phyloP scores from a whole-genome alignment of 2,113 vertebrate genomes.

The Cercocebus atys region DNA sequence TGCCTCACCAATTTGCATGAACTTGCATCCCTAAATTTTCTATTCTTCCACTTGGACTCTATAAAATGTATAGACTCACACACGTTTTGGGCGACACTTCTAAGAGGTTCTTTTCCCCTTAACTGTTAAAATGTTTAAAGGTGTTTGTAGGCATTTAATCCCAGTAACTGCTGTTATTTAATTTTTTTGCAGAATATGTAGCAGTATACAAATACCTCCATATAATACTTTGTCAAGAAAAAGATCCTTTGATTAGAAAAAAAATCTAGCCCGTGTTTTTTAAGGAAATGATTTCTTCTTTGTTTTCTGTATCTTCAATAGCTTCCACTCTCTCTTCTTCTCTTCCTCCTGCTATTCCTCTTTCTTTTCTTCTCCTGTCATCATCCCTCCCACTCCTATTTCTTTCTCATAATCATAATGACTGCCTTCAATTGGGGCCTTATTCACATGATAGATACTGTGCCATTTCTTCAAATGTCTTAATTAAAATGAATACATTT shows the following conservation, averaged over 20 bases:
- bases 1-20: not conserved
- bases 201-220: not conserved
- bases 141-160: not conserved
- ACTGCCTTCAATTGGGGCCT: not conserved
- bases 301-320: not conserved
- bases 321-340: not conserved
- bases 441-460: not conserved
- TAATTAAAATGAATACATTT: not conserved
- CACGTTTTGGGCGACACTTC: not conserved
- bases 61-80: not conserved
- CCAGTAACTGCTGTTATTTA: not conserved
- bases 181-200: not conserved
- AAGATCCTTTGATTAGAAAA: not conserved
- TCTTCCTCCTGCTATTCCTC: not conserved
- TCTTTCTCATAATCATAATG: not conserved
- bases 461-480: not conserved
- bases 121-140: not conserved
- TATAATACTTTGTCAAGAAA: not conserved
- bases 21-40: slow-evolving; percentile 4
- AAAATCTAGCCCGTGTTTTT: not conserved
- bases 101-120: not conserved
- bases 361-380: not conserved
- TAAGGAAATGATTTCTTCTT: not conserved
- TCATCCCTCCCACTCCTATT: not conserved
- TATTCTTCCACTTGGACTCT: not conserved